phyloP scores from a whole-genome alignment of 2,113 vertebrate species.

The Gambusia holbrooki region DNA sequence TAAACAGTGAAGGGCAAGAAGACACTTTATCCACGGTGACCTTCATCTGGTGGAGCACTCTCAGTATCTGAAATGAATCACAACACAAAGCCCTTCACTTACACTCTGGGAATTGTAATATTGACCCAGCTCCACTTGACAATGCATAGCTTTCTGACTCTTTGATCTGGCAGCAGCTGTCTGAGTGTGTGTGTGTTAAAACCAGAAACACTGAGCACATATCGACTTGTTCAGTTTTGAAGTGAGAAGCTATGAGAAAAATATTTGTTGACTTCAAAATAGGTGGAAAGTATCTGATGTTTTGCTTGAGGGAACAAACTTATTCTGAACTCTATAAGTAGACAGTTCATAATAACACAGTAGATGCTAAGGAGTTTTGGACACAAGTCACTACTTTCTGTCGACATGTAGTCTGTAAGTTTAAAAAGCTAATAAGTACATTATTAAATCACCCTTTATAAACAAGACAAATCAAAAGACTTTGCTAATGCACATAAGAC shows the following conservation, averaged over 20 bases:
- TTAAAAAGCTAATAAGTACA: not conserved
- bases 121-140: constrained; percentile 67
- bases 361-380: not conserved
- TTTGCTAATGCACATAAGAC: no score
- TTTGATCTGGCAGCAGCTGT: constrained; percentile 44
- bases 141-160: constrained; percentile 65
- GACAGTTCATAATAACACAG: no score
- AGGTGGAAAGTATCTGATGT: constrained; percentile 42
- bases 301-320: constrained; percentile 1
- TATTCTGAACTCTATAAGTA: not conserved
- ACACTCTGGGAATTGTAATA: constrained; percentile 66
- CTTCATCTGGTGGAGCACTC: constrained; percentile 46
- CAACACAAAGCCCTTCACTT: constrained; percentile 55
- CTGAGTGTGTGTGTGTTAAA: constrained; percentile 25
- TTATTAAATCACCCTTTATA: no score
- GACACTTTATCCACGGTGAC: constrained; percentile 60
- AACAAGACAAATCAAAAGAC: no score
- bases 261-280: constrained; percentile 65
- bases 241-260: constrained; percentile 57
- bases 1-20: constrained; percentile 59
- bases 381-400: not conserved
- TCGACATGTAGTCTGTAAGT: not conserved
- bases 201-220: constrained; percentile 60
- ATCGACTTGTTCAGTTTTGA: constrained; percentile 68
- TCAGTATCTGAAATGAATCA: constrained; percentile 52